A percentile compares a stretch with the other conserved stretches of the same genome.
Evolutionary conservation across 2,113 vertebrate species (phyloP).

Genomic region (Paracanthobrama guichenoti): DNA sequence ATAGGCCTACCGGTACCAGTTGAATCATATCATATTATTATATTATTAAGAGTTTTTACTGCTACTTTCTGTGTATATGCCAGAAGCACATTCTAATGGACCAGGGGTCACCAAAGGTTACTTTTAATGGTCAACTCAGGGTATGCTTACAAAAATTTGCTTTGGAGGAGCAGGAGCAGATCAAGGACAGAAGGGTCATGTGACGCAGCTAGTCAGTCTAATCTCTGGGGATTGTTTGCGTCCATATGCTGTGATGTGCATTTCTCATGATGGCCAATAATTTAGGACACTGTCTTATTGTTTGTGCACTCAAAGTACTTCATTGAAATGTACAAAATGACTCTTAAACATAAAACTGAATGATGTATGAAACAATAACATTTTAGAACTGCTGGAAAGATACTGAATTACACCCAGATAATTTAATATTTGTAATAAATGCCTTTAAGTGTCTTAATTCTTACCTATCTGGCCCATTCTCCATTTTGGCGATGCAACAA

Average conservation of each 20-base stretch:
- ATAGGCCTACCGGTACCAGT: no score
- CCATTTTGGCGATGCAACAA: slow-evolving; percentile 81
- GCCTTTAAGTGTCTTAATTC: slow-evolving; percentile 44
- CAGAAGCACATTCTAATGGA: not conserved
- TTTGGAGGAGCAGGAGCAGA: slow-evolving; percentile 24
- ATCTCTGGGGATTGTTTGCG: slow-evolving; percentile 74
- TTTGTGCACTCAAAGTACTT: not conserved
- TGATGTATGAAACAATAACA: not conserved
- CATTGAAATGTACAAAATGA: not conserved
- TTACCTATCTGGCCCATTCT: slow-evolving; percentile 87
- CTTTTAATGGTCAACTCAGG: not conserved
- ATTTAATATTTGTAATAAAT: not conserved
- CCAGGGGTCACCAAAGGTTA: not conserved
- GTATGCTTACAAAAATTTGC: slow-evolving; percentile 13
- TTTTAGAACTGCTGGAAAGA: not conserved
- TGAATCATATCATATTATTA: not conserved
- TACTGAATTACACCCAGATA: not conserved
- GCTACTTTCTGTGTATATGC: not conserved
- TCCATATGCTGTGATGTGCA: slow-evolving; percentile 72
- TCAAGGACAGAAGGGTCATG: slow-evolving; percentile 59
- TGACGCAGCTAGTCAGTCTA: slow-evolving; percentile 69
- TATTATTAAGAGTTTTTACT: not conserved
- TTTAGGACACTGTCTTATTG: not conserved
- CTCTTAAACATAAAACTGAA: not conserved
- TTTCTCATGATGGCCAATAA: slow-evolving; percentile 2